Evolutionary conservation across 2,888 invertebrate species (phyloP), one percentile per base, ranked within the genome.

Genomic region (Drosophila putrida): DNA sequence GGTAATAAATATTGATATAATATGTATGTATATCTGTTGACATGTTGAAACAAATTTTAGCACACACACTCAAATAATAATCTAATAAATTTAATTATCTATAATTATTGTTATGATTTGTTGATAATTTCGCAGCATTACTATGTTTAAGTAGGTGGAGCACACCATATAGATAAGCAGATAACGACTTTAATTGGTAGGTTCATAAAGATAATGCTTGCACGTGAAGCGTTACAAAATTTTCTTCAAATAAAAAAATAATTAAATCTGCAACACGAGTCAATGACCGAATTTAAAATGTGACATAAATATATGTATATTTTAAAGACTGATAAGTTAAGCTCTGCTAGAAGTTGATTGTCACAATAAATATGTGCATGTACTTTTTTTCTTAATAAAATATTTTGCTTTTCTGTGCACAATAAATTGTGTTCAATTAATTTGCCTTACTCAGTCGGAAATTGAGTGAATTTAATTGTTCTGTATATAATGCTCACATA

Each of bases 391-490:
- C 38, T 41, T 20, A 25, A 11, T 31, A n/a, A n/a, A n/a, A n/a
- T 13, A 53, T 28, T 38, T 9, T 54, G 4, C 20, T 31, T 31
- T 31, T 31, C 8, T 41, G n/a, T 35, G 27, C 36, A 39, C 6
- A 55, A 15, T 61, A 71, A 71, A 59, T 60, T 59, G 31, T 36
- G 13, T 25, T 51, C 58, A 59, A 62, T 63, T 63, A 47, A 60
- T 68, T 62, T 59, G 49, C 13, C 46, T 58, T 50, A 25, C 47
- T 35, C 57, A 49, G 49, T 20, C 49, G 11, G n/a, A 20, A 38
- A 57, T 68, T 72, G 53, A 72, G 68, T 51, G n/a, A 43, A 55
- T 47, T 51, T 47, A 69, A 55, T 76, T 78, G 60, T 64, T 8
- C 1, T 31, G 8, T 28, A 8, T 28, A 28, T 28, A 28, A 20